Base-by-base conservation (phyloP, 2,888 invertebrate genomes). In the Drosophila stalkeri region DNA sequence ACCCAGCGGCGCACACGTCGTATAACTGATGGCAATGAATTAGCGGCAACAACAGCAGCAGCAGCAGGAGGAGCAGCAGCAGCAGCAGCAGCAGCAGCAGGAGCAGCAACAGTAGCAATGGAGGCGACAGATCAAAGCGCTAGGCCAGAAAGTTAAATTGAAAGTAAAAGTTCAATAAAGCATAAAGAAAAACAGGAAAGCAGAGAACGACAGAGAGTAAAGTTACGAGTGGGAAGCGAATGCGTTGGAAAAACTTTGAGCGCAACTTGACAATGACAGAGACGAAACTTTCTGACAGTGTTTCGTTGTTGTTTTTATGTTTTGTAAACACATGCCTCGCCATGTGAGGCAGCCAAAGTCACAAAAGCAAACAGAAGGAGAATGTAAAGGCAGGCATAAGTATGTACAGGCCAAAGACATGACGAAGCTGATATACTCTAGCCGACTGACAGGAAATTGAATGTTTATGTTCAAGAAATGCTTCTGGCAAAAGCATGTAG, bases 141-240 rank as follows among this genome's bases (percentile, higher is more conserved):
- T 67, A 71, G 80, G 77, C 75, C 83, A 66, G 63, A 85, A 86
- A 86, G 86, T 86, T 89, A 88, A 90, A 86, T 86, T 86, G 86
- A 90, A 86, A 90, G 89, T 80, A 82, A 90, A 86, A 86, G 90
- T 86, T 88, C 77, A 90, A 90, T 86, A 90, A 80, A 72, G 88
- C 86, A 73, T 68, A 86, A 85, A 75, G 71, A 70, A 77, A 56
- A 57, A 4, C 43, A 20, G 23, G 11, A 14, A 31, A 51, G 3
- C 11, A 41, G 39, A 11, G 27, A 11, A n/a, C 12, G 33, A 16
- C 12, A 20, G 55, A 16, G 47, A 14, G 44, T 4, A 16, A n/a
- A 37, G 54, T 18, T 37, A 12, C 18, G n/a, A 44, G 47, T 33
- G 37, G 27, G 46, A 12, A 41, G 37, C n/a, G 49, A 14, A 46